phyloP scores from a whole-genome alignment of 2,888 invertebrate genomes.

The Anthophora plumipes region DNA sequence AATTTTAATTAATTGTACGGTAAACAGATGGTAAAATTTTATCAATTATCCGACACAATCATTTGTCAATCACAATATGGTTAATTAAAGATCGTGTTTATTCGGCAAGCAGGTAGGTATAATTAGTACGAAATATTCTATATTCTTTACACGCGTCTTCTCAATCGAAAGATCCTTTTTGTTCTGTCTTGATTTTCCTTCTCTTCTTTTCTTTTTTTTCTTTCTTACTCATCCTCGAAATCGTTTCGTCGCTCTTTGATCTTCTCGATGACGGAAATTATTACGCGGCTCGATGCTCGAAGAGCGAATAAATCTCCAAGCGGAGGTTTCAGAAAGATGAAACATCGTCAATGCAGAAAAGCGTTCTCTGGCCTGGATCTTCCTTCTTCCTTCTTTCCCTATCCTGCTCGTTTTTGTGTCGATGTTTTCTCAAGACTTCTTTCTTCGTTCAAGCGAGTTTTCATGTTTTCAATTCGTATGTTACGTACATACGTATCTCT shows the following conservation, averaged over 20 bases:
- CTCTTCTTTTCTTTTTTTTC: rapidly evolving
- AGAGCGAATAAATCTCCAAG: conserved; percentile 26
- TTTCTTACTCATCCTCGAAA: background rate
- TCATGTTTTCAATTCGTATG: conserved; percentile 42
- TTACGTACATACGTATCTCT: background rate
- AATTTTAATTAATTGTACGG: conserved; percentile 34
- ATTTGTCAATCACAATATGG: conserved; percentile 37
- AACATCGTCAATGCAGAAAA: conserved; percentile 26
- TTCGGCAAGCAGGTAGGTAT: conserved; percentile 17
- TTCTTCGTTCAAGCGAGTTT: conserved; percentile 49
- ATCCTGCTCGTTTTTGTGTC: background rate
- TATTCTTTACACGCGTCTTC: background rate
- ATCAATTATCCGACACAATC: conserved; percentile 42
- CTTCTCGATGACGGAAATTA: conserved; percentile 23
- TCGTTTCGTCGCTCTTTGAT: conserved; percentile 27
- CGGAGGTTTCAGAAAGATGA: conserved; percentile 30
- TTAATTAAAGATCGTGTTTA: conserved; percentile 48
- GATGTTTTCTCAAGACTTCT: conserved; percentile 44
- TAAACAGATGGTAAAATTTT: conserved; percentile 41
- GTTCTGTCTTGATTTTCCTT: background rate
- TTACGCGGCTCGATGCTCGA: conserved; percentile 13
- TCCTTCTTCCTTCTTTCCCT: background rate
- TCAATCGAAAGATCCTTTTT: background rate
- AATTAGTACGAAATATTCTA: conserved; percentile 34
- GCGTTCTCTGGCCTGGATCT: conserved; percentile 52